Conservation (phyloP, 2,113 vertebrate genomes). For the Ahaetulla prasina region DNA sequence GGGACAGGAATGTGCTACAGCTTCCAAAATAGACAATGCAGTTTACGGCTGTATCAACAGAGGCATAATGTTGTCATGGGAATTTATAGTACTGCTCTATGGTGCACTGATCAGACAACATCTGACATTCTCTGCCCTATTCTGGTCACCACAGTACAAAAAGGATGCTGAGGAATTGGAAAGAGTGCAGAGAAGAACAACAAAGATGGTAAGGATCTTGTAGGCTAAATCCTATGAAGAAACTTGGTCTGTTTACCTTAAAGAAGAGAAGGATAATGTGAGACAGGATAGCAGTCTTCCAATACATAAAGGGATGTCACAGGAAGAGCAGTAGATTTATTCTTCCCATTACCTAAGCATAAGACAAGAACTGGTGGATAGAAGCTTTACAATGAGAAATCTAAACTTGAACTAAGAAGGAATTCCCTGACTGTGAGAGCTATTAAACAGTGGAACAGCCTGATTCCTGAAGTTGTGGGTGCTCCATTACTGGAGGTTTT, state of each 20-base stretch:
- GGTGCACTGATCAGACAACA: not conserved
- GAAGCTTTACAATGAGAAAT: not conserved
- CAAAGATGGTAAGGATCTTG: not conserved
- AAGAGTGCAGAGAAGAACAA: not conserved
- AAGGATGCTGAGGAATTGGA: not conserved
- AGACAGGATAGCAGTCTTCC: not conserved
- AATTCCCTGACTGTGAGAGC: not conserved
- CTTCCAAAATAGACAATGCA: not conserved
- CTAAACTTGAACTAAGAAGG: not conserved
- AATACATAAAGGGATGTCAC: not conserved
- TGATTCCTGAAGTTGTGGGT: not conserved
- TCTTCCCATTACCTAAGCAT: not conserved
- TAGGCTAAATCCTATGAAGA: not conserved
- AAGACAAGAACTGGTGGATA: not conserved
- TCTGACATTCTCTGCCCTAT: not conserved
- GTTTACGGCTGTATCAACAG: not conserved
- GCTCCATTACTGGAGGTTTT: not conserved
- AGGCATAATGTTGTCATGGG: not conserved
- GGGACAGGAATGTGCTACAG: not conserved
- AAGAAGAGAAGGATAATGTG: not conserved
- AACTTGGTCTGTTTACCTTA: not conserved
- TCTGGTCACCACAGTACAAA: not conserved
- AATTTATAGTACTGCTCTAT: not conserved
- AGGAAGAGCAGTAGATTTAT: not conserved
- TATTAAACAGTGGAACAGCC: not conserved